Base-by-base conservation (phyloP, 2,113 vertebrate genomes). In the Tauraco erythrolophus region DNA sequence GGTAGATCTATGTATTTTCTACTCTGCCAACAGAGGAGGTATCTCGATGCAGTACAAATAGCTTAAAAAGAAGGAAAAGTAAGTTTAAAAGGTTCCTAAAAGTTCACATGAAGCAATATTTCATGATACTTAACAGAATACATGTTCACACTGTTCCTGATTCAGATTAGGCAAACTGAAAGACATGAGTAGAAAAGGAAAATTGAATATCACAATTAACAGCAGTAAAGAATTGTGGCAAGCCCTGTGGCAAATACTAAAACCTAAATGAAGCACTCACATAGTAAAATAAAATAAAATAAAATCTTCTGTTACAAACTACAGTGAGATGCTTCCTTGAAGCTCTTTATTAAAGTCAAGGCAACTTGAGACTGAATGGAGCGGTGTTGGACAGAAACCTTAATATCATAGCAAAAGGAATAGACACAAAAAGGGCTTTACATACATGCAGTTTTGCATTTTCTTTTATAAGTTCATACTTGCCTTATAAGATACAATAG, bases 131-230 rank as follows among this genome's bases (percentile, higher is more conserved):
- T 89, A 70, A 74, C 53, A 19, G 31, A 70, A 57, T 60, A 56
- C 9, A 33, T 48, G 74, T 48, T 46, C 37, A 58, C 18, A 64
- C 3, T 70, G 21, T 37, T 92, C 28, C 37, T 58, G 43, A n/a
- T 70, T 86, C 56, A 66, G n/a, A 60, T 87, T 46, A 84, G 43
- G 66, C 18, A 94, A 84, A 75, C 7, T 66, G 54, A 91, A 89
- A 81, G 22, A 87, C 89, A 77, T 35, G 1, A 33, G 12, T 50
- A 25, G 35, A 77, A 91, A 77, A 37, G 27, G 23, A 88, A 92
- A 92, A 82, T 0, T 43, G 7, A 88, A 43, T 27, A 56, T 39
- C n/a, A 53, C 5, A 79, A n/a, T n/a, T 60, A 70, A 84, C 18
- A 88, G 7, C 19, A 93, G 71, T 27, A 71, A 45, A 45, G 35